Conservation (phyloP, 2,888 invertebrate genomes). For the Drepana falcataria region DNA sequence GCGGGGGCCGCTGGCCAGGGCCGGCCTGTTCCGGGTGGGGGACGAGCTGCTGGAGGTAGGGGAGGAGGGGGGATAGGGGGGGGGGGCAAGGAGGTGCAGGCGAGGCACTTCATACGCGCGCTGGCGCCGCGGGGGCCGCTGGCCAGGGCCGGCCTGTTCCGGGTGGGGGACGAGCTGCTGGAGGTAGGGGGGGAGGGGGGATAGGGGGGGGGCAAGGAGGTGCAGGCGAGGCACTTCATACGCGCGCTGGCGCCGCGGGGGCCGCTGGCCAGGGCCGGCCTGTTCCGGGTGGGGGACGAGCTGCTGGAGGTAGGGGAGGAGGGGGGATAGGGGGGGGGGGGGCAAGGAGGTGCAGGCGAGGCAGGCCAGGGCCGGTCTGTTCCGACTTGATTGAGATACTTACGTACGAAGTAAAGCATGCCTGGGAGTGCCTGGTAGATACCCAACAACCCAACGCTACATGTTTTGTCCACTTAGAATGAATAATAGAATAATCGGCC, state of each 20-base stretch:
- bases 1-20: constrained; percentile 91
- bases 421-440: too few species aligned
- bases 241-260: constrained; percentile 92
- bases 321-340: too few species aligned
- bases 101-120: constrained; percentile 94
- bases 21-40: constrained; percentile 87
- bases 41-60: constrained; percentile 90
- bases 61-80: too few species aligned
- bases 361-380: too few species aligned
- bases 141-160: constrained; percentile 85
- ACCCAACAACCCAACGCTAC: too few species aligned
- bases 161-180: constrained; percentile 92
- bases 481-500: too few species aligned
- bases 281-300: constrained; percentile 91
- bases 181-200: constrained; percentile 74
- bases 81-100: constrained; percentile 90
- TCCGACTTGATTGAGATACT: too few species aligned
- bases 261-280: constrained; percentile 88
- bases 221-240: constrained; percentile 93
- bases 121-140: constrained; percentile 93
- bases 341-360: too few species aligned
- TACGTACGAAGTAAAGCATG: too few species aligned
- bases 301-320: constrained; percentile 84
- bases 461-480: too few species aligned
- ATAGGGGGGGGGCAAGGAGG: neutral